Base-by-base conservation (phyloP, 2,113 vertebrate species). In the Phoxinus phoxinus region DNA sequence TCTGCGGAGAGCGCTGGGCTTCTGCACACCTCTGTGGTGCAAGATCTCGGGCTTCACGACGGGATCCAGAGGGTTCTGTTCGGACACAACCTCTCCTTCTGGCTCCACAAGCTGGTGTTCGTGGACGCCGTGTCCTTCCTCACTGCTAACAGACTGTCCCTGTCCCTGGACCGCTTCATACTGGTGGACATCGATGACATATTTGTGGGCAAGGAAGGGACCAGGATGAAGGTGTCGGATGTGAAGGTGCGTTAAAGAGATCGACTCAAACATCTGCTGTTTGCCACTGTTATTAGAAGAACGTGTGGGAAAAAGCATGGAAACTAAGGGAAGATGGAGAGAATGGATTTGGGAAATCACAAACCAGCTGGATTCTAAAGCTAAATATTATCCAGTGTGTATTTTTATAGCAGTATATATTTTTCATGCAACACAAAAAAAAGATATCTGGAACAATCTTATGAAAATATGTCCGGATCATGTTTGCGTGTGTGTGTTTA, bases 171-270 rank as follows among this genome's bases (percentile, higher is more conserved):
- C 90, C 97, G 98, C 88, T 97, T 98, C 91, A 90, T 99, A 84
- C 93, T 99, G 75, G 98, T 99, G 88, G 98, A 99, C 86, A 97
- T 99, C 0, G 98, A 99, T 0, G 98, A 99, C 92, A 99, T 99
- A 92, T 99, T 99, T 37, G 98, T 99, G 80, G 98, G 98, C 89
- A 99, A 99, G 88, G 98, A 99, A 89, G 97, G 98, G 87, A 99
- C 98, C 0, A 96, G 98, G 90, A 99, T 99, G 97, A 98, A 99
- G 88, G 96, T 97, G 91, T 95, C 96, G 67, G 98, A 99, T 2
- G 98, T 99, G 35, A 97, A 99, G 97, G 98, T 99, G 91, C 1
- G 19, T 23, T 41, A 71, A 37, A 71, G 67, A 37, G 67, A 71
- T 23, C 7, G 53, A 21, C 46, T 48, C 12, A 4, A 4, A 30